A percentile compares a stretch with the other conserved stretches of the same genome.
These are phyloP conservation scores for Portunus trituberculatus DNA, from an alignment of 1,140 invertebrate species.

Conservation along the genomic window DNA sequence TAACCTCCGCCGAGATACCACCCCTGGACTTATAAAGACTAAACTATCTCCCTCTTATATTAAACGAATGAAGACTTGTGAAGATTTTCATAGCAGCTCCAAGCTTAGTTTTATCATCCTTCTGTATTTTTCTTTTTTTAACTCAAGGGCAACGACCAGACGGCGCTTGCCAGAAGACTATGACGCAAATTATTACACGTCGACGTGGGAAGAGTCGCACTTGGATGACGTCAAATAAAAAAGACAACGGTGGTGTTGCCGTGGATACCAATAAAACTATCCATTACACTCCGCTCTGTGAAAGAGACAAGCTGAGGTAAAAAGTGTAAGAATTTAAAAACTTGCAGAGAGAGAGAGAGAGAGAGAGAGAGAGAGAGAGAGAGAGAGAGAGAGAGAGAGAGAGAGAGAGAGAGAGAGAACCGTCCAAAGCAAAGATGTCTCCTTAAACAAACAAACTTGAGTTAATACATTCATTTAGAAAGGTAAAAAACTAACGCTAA, in stretches of 20 bases:
- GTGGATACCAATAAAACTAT: no score
- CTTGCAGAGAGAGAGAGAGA: not conserved
- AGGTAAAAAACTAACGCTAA: no score
- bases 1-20: not conserved
- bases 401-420: not conserved
- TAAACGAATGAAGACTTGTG: not conserved
- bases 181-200: no score
- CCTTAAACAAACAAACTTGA: no score
- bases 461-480: no score
- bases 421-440: no score
- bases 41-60: not conserved
- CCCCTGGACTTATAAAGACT: not conserved
- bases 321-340: not conserved
- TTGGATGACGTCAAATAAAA: no score
- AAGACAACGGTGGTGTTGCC: no score
- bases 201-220: no score
- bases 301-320: not conserved
- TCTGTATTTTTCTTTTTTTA: not conserved
- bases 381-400: constrained; percentile 29
- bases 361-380: constrained; percentile 31
- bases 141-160: no score
- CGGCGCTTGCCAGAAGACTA: no score
- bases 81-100: not conserved
- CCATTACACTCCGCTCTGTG: no score
- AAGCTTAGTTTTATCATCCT: not conserved